A percentile compares a stretch with the other conserved stretches of the same genome.
Conservation (phyloP, 2,113 vertebrate genomes). For the Ranitomeya variabilis region DNA sequence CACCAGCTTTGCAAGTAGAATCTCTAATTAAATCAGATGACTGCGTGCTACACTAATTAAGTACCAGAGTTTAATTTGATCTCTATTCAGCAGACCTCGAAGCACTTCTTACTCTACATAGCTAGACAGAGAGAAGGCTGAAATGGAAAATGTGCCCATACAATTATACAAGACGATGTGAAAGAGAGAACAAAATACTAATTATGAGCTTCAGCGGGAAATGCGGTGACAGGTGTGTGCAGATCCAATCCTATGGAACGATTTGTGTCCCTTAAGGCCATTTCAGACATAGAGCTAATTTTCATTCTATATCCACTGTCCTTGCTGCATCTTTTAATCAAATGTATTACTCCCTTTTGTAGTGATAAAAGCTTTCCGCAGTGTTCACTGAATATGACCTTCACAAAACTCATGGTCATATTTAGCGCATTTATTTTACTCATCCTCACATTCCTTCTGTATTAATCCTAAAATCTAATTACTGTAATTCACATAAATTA, state of each 20-base stretch:
- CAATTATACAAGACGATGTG: conserved; percentile 36
- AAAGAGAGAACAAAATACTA: conserved; percentile 43
- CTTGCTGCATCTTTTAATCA: not conserved
- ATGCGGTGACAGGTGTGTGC: conserved; percentile 33
- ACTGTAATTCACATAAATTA: not conserved
- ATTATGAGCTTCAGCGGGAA: conserved; percentile 38
- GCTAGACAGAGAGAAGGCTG: conserved; percentile 38
- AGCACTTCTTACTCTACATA: conserved; percentile 52
- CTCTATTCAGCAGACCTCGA: conserved; percentile 56
- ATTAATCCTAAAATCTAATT: not conserved
- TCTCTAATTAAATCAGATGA: conserved; percentile 56
- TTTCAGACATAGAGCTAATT: conserved; percentile 30
- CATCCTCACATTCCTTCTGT: not conserved
- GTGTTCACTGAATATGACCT: not conserved
- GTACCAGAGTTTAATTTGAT: conserved; percentile 56
- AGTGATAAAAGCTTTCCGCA: not conserved
- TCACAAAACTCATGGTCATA: not conserved
- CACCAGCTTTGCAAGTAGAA: conserved; percentile 22
- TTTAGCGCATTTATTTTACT: not conserved
- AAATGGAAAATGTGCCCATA: conserved; percentile 20
- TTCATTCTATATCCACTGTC: not conserved
- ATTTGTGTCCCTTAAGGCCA: not conserved
- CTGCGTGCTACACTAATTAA: conserved; percentile 54
- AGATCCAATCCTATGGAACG: conserved; percentile 5
- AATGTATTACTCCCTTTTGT: not conserved